Evolutionary conservation across 2,797 vertebrate genomes (phyloP).

Genomic region (Heliangelus exortis): DNA sequence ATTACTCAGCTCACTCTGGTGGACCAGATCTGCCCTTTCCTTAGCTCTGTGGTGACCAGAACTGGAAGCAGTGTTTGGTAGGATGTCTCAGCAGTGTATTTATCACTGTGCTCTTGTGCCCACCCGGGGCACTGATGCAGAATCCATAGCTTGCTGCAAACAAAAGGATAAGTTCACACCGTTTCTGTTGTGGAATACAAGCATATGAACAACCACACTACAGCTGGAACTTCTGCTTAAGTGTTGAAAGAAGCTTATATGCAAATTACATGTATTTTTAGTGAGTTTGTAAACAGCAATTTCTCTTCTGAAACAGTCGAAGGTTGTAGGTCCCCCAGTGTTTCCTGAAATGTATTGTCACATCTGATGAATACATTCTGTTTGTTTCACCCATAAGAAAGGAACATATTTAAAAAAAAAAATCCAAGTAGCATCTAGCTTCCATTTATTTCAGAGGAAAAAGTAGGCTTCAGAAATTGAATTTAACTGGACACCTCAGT

Average conservation of each 20-base stretch:
- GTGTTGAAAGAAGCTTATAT: background rate
- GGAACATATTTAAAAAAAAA: background rate
- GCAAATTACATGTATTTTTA: background rate
- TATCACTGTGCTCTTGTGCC: background rate
- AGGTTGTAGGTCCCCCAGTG: background rate
- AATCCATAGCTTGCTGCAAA: background rate
- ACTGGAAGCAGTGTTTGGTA: background rate
- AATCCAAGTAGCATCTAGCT: background rate
- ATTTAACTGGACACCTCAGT: background rate
- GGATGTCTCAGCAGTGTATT: background rate
- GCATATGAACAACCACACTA: background rate
- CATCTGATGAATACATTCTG: background rate
- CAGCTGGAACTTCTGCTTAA: background rate
- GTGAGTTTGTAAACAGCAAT: slow-evolving; percentile 5
- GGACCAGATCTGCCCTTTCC: background rate
- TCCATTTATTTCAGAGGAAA: background rate
- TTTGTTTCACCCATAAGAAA: background rate
- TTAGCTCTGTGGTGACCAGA: background rate
- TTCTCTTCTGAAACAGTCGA: background rate
- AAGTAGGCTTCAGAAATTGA: background rate
- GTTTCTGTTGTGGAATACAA: background rate
- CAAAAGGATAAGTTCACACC: background rate
- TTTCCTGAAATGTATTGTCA: background rate
- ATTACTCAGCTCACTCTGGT: background rate
- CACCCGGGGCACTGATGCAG: rapidly evolving